Percentiles rank a stretch among this genome's conserved stretches.
Conservation (phyloP, 1,140 invertebrate species). For the Drosophila sp. region DNA sequence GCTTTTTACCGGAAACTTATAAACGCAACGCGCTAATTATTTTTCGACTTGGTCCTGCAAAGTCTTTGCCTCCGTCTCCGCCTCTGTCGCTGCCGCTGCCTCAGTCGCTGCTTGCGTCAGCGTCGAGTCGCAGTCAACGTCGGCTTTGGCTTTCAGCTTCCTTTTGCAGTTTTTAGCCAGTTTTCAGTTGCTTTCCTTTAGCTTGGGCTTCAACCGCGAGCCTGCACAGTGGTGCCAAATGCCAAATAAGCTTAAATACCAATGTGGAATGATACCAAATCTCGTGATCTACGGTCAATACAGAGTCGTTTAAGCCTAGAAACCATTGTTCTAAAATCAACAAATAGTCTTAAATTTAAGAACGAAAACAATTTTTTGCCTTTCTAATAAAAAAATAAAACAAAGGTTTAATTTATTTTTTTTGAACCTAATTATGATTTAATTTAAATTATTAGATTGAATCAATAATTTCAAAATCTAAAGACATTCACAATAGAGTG, state of each 20-base stretch:
- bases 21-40: slow-evolving; percentile 73
- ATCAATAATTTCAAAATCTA: too few species aligned
- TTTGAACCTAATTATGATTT: too few species aligned
- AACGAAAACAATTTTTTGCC: too few species aligned
- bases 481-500: too few species aligned
- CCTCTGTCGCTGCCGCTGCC: background rate
- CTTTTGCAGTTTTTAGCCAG: slow-evolving; percentile 8
- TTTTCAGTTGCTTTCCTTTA: slow-evolving; percentile 4
- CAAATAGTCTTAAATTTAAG: too few species aligned
- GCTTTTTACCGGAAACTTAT: slow-evolving; percentile 71
- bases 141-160: slow-evolving; percentile 18
- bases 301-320: too few species aligned
- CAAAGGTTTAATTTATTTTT: background rate
- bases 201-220: background rate
- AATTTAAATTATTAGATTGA: too few species aligned
- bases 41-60: slow-evolving; percentile 36
- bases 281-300: too few species aligned
- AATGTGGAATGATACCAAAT: too few species aligned
- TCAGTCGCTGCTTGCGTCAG: background rate
- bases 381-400: too few species aligned
- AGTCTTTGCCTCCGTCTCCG: background rate
- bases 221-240: slow-evolving; percentile 13
- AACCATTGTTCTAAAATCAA: too few species aligned
- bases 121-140: background rate
- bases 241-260: background rate